These are phyloP conservation scores for Drosophila tristis DNA, from an alignment of 1,140 invertebrate species.

Conservation along the genomic window DNA sequence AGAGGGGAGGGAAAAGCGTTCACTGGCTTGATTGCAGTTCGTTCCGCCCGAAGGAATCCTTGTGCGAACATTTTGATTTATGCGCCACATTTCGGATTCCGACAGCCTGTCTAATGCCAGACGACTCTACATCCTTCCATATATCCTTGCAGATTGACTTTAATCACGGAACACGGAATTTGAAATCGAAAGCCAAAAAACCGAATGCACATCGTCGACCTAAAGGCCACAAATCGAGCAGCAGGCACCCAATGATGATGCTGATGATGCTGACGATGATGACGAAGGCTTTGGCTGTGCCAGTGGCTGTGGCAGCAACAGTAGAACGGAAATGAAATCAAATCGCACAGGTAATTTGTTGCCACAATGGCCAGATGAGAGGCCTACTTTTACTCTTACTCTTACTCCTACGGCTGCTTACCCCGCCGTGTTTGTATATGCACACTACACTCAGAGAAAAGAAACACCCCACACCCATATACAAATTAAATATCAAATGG, in stretches of 20 bases:
- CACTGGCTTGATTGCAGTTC: slow-evolving; percentile 20
- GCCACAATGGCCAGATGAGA: slow-evolving; percentile 57
- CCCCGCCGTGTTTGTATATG: slow-evolving; percentile 3
- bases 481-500: too few relatives aligned
- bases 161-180: slow-evolving; percentile 29
- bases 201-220: slow-evolving; percentile 50
- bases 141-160: slow-evolving; percentile 13
- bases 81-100: slow-evolving; percentile 46
- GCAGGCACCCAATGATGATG: slow-evolving; percentile 31
- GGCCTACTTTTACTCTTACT: slow-evolving; percentile 26
- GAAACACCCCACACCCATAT: too few relatives aligned
- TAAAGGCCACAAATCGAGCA: slow-evolving; percentile 35
- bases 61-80: slow-evolving; percentile 57
- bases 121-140: slow-evolving; percentile 23
- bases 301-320: background rate
- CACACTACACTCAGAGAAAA: slow-evolving; percentile 4
- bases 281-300: background rate
- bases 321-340: slow-evolving; percentile 72
- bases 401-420: background rate
- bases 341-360: slow-evolving; percentile 78
- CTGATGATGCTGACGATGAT: slow-evolving; percentile 29
- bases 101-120: slow-evolving; percentile 68
- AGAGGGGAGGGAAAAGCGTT: background rate
- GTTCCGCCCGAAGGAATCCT: slow-evolving; percentile 38
- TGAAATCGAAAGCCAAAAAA: slow-evolving; percentile 54